Conservation (phyloP, 2,888 invertebrate species). For the Spatulosminthurus flaviceps region DNA sequence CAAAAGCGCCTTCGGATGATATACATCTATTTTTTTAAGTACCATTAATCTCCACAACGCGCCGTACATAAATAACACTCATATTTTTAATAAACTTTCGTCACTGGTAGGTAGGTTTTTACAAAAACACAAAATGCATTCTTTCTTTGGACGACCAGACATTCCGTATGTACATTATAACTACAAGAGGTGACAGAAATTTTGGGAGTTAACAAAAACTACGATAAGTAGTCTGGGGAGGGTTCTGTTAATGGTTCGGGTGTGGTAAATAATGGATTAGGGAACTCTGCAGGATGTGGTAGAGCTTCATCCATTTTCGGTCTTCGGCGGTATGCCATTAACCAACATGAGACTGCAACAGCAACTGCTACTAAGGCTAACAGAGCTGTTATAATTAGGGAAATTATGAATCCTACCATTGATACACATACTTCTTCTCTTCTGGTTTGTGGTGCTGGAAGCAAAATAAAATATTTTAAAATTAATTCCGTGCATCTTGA, state of each 20-base stretch:
- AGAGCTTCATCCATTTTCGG: conserved; percentile 88
- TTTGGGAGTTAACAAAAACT: conserved; percentile 43
- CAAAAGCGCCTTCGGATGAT: conserved; percentile 20
- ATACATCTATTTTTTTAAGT: conserved; percentile 30
- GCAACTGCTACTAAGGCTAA: conserved; percentile 92
- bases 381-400: conserved; percentile 88
- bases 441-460: conserved; percentile 55
- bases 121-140: conserved; percentile 6
- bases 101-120: conserved; percentile 15
- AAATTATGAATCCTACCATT: conserved; percentile 91
- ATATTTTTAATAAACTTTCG: conserved; percentile 26
- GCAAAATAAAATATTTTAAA: conserved; percentile 7
- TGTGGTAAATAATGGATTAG: conserved; percentile 89
- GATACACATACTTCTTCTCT: conserved; percentile 89
- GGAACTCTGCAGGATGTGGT: conserved; percentile 94
- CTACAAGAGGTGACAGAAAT: conserved; percentile 18
- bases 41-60: conserved; percentile 38
- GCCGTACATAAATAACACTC: conserved; percentile 39
- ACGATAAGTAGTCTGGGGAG: conserved; percentile 78
- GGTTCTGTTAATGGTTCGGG: conserved; percentile 83
- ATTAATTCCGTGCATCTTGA: not conserved
- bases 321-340: conserved; percentile 89
- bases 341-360: conserved; percentile 93
- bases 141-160: conserved; percentile 5
- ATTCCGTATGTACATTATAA: conserved; percentile 37